A percentile compares a stretch with the other conserved stretches of the same genome.
Evolutionary conservation across 2,888 invertebrate species (phyloP).

Genomic region (Oscheius myriophilus): DNA sequence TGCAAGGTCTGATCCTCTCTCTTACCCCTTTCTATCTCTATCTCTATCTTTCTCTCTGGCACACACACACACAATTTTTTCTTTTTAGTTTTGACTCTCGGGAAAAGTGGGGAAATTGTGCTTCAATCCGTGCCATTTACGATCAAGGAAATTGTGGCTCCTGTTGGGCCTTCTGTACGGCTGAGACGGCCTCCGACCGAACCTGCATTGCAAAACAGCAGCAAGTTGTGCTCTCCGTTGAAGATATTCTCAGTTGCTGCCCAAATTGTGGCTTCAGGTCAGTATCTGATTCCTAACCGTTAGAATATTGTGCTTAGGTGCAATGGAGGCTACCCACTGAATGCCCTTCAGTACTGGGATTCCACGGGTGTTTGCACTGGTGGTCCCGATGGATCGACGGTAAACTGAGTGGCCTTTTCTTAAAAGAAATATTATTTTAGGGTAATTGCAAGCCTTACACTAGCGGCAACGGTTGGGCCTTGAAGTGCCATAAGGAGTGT

Average conservation of each 20-base stretch:
- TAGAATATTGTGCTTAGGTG: slow-evolving; percentile 73
- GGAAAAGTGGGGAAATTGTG: slow-evolving; percentile 46
- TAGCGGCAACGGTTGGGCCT: too few relatives aligned
- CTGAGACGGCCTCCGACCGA: slow-evolving; percentile 74
- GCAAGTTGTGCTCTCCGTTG: slow-evolving; percentile 68
- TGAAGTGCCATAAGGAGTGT: neutral
- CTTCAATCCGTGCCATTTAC: slow-evolving; percentile 43
- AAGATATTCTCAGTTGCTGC: slow-evolving; percentile 73
- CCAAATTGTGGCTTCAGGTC: slow-evolving; percentile 68
- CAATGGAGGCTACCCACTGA: slow-evolving; percentile 83
- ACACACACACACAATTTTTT: too few relatives aligned
- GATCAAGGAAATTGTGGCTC: slow-evolving; percentile 75
- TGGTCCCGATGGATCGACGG: neutral
- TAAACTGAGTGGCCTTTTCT: too few relatives aligned
- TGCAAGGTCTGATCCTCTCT: too few relatives aligned
- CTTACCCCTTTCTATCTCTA: too few relatives aligned
- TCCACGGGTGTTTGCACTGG: slow-evolving; percentile 11
- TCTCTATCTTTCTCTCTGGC: too few relatives aligned
- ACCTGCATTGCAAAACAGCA: slow-evolving; percentile 70
- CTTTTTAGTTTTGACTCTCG: slow-evolving; percentile 43
- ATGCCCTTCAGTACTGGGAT: slow-evolving; percentile 23
- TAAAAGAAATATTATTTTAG: too few relatives aligned
- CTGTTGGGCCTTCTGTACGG: slow-evolving; percentile 79
- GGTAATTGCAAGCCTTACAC: slow-evolving; percentile 77
- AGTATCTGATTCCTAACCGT: neutral